Conservation (phyloP, 2,797 vertebrate species). For the Coilia nasus region DNA sequence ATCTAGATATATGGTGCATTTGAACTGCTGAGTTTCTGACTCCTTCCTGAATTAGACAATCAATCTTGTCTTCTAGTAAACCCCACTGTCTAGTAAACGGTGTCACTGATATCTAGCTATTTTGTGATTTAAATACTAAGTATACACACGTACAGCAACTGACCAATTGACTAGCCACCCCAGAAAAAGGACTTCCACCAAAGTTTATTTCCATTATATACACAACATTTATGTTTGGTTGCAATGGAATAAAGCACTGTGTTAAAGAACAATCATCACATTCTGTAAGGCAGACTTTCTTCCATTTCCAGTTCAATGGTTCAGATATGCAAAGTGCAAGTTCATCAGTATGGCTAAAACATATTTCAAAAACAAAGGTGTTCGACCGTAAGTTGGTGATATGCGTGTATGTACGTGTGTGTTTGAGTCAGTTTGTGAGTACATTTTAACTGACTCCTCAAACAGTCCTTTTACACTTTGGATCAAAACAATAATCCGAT, state of each 20-base stretch:
- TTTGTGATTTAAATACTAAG: no score
- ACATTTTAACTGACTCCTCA: constrained; percentile 29
- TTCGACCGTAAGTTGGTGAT: background rate
- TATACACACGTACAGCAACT: no score
- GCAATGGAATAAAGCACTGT: constrained; percentile 43
- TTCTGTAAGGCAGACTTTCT: constrained; percentile 43
- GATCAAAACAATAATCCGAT: constrained; percentile 28
- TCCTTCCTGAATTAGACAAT: no score
- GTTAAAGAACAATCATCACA: constrained; percentile 36
- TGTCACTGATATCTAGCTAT: no score
- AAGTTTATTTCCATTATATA: constrained; percentile 48
- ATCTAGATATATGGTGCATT: no score
- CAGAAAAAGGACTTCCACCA: constrained; percentile 28
- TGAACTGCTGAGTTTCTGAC: no score
- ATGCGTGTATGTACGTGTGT: background rate
- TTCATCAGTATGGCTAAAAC: constrained; percentile 41
- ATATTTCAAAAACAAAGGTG: constrained; percentile 39
- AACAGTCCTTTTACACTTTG: constrained; percentile 34
- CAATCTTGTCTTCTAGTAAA: no score
- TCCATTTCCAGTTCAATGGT: constrained; percentile 37
- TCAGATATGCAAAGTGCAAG: constrained; percentile 39
- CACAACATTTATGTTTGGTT: constrained; percentile 48
- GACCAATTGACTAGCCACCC: background rate
- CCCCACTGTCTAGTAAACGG: no score
- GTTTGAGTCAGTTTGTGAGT: background rate